Percentiles rank a stretch among this genome's conserved stretches.
phyloP scores from a whole-genome alignment of 1,140 invertebrate genomes.

The Pentalonia nigronervosa region DNA sequence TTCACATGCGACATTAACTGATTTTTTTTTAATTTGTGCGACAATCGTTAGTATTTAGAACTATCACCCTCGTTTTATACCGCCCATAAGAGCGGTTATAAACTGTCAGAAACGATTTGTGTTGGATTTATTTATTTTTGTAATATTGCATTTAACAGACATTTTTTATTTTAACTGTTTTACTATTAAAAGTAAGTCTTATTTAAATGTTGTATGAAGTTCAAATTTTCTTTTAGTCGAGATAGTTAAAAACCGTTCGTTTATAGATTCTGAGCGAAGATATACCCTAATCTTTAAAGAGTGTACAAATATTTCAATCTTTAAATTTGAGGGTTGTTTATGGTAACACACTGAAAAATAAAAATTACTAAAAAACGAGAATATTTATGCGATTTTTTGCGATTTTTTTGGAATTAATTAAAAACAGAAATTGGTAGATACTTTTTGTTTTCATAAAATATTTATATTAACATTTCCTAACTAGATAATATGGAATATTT shows the following conservation, averaged over 20 bases:
- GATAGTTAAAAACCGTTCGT: neutral
- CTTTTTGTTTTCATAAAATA: too few relatives aligned
- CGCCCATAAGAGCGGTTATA: too few relatives aligned
- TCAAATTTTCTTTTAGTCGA: neutral
- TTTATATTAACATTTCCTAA: too few relatives aligned
- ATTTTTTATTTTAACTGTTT: neutral
- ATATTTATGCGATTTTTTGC: too few relatives aligned
- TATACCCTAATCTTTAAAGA: neutral
- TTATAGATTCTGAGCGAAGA: neutral
- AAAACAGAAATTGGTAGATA: too few relatives aligned
- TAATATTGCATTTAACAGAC: neutral
- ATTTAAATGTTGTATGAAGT: neutral
- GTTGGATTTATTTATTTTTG: neutral
- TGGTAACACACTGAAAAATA: too few relatives aligned
- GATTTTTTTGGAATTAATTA: too few relatives aligned
- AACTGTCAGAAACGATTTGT: neutral
- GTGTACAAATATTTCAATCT: neutral
- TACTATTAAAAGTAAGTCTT: neutral
- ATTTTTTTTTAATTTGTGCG: neutral
- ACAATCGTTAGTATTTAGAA: neutral
- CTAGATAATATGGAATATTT: too few relatives aligned
- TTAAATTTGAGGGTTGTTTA: neutral
- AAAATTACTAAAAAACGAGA: too few relatives aligned
- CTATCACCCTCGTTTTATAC: neutral
- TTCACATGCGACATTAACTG: neutral